A percentile compares a stretch with the other conserved stretches of the same genome.
Conservation (phyloP, 2,113 vertebrate genomes). For the Nesoenas mayeri region DNA sequence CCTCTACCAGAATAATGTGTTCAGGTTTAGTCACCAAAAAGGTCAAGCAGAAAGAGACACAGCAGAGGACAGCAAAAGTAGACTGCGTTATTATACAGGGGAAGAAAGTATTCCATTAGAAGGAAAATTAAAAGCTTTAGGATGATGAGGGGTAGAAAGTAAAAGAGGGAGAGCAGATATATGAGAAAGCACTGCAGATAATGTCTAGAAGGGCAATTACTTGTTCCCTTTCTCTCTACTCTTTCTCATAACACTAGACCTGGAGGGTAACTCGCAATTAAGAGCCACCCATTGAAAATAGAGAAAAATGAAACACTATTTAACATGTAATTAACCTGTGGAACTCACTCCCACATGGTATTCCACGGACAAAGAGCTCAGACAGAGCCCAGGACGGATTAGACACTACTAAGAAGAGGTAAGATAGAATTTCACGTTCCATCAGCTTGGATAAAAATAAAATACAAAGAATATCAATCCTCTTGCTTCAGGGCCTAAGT, state of each 20-base stretch:
- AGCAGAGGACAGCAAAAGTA: not conserved
- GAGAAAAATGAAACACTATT: constrained; percentile 33
- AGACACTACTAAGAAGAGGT: constrained; percentile 13
- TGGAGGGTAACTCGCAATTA: constrained; percentile 49
- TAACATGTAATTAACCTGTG: constrained; percentile 52
- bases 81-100: not conserved
- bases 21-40: constrained; percentile 34
- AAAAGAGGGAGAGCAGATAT: not conserved
- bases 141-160: constrained; percentile 29
- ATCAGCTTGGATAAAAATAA: constrained; percentile 52
- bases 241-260: constrained; percentile 29
- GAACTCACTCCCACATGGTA: constrained; percentile 49
- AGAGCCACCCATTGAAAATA: constrained; percentile 44
- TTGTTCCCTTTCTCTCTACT: constrained; percentile 14
- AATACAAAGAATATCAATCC: constrained; percentile 51
- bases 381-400: constrained; percentile 6
- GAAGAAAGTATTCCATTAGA: constrained; percentile 36
- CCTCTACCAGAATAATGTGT: constrained; percentile 1
- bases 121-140: constrained; percentile 30
- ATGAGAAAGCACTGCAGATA: not conserved
- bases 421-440: constrained; percentile 10
- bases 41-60: constrained; percentile 15
- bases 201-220: constrained; percentile 49
- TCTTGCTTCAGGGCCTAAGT: constrained; percentile 38
- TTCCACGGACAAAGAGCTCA: constrained; percentile 41